Conservation (phyloP, 1,140 invertebrate species). For the Scaptomyza pallida region DNA sequence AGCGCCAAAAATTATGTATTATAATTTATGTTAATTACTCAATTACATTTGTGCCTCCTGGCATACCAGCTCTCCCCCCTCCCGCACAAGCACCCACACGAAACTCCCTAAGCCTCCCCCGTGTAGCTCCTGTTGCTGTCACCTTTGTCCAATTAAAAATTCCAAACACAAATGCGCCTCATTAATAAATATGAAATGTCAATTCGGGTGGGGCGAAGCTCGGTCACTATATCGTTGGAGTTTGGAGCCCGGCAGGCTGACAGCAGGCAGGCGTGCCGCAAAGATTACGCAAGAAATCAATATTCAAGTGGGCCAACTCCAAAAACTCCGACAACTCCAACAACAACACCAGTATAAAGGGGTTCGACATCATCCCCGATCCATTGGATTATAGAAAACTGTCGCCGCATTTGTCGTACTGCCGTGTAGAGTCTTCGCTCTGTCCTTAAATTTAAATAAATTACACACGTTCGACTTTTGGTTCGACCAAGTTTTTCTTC, state of each 20-base stretch:
- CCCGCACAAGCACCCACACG: too few relatives aligned
- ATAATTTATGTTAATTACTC: slow-evolving; percentile 84
- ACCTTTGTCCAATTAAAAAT: slow-evolving; percentile 76
- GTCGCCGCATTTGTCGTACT: slow-evolving; percentile 28
- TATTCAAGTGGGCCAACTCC: slow-evolving; percentile 62
- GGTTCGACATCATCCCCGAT: slow-evolving; percentile 38
- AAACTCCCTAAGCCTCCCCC: neutral
- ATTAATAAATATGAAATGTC: slow-evolving; percentile 83
- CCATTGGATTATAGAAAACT: slow-evolving; percentile 5
- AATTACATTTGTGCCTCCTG: slow-evolving; percentile 77
- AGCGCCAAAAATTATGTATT: slow-evolving; percentile 80
- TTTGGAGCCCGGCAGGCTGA: neutral
- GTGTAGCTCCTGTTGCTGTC: slow-evolving; percentile 9
- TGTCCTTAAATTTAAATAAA: slow-evolving; percentile 78
- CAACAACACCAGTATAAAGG: slow-evolving; percentile 32
- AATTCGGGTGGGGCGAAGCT: slow-evolving; percentile 45
- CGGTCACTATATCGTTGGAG: slow-evolving; percentile 64
- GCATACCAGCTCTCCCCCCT: slow-evolving; percentile 20
- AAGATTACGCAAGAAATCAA: slow-evolving; percentile 82
- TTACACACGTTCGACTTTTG: slow-evolving; percentile 76
- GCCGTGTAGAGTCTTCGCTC: slow-evolving; percentile 31
- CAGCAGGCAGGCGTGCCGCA: slow-evolving; percentile 61
- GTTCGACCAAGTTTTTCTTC: slow-evolving; percentile 33
- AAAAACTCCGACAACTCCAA: neutral
- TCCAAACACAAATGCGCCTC: slow-evolving; percentile 83